Conservation (phyloP, 2,797 vertebrate species). For the Pelochelys cantorii region DNA sequence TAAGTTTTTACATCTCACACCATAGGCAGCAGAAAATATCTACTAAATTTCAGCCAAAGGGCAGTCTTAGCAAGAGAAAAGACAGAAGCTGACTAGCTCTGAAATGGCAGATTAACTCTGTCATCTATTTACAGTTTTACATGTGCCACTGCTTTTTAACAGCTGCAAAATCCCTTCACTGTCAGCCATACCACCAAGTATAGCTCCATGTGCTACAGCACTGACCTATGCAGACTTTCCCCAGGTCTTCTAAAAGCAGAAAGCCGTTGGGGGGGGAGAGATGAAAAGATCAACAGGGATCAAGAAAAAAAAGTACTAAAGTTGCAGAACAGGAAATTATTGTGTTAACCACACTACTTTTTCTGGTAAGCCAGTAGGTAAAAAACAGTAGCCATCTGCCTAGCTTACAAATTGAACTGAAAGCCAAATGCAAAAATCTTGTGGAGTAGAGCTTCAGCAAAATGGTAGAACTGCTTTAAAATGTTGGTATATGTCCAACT, state of each 20-base stretch:
- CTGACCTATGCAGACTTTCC: slow-evolving; percentile 2
- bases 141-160: neutral
- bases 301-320: rapidly evolving
- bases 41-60: neutral
- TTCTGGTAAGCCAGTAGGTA: neutral
- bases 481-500: slow-evolving; percentile 2
- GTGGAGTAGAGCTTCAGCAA: neutral
- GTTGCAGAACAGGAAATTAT: neutral
- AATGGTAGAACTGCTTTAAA: slow-evolving; percentile 21
- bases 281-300: neutral
- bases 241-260: neutral
- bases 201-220: neutral
- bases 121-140: neutral
- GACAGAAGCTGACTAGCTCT: neutral
- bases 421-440: slow-evolving; percentile 24
- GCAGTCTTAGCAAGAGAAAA: neutral
- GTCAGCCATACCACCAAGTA: neutral
- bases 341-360: neutral
- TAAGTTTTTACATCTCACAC: neutral
- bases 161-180: neutral
- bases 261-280: neutral
- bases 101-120: neutral
- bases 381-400: neutral
- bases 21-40: neutral
- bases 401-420: slow-evolving; percentile 26